phyloP scores from a whole-genome alignment of 64 coral and sea anemone genomes.

The Platygyra sinensis region DNA sequence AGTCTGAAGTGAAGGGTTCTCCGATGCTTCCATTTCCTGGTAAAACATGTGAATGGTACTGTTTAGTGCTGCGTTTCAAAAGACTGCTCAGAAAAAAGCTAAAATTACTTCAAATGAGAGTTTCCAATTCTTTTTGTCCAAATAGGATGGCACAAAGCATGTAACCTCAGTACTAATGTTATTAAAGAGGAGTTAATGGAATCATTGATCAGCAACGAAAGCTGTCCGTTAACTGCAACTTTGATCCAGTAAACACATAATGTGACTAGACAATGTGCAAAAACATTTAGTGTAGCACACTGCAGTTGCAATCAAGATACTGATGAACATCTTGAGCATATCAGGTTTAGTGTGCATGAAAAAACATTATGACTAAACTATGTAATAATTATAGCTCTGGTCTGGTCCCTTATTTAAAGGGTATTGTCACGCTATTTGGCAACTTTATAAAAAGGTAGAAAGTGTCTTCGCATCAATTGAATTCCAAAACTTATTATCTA shows the following conservation, averaged over 20 bases:
- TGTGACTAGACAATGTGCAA: background rate
- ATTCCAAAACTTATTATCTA: too few relatives aligned
- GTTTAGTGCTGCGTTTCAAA: too few relatives aligned
- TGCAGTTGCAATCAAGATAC: constrained; percentile 30
- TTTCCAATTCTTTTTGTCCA: too few relatives aligned
- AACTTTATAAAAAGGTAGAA: too few relatives aligned
- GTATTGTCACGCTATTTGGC: too few relatives aligned
- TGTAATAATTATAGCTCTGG: too few relatives aligned
- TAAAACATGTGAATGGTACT: too few relatives aligned
- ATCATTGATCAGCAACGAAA: background rate
- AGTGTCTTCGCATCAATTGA: too few relatives aligned
- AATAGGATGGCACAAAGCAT: too few relatives aligned
- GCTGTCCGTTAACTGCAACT: background rate
- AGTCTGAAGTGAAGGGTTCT: constrained; percentile 87
- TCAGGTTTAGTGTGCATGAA: constrained; percentile 8
- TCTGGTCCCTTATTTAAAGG: too few relatives aligned
- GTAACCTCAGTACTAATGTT: background rate
- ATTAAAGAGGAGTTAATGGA: background rate
- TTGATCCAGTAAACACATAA: background rate
- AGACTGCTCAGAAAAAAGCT: too few relatives aligned
- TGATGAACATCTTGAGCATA: background rate
- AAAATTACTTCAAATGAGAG: too few relatives aligned
- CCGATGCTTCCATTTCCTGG: constrained; percentile 94
- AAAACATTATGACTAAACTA: background rate
- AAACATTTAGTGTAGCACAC: background rate